A percentile compares a stretch with the other conserved stretches of the same genome.
Evolutionary conservation across 2,113 vertebrate genomes (phyloP).

Genomic region (Ginglymostoma cirratum): DNA sequence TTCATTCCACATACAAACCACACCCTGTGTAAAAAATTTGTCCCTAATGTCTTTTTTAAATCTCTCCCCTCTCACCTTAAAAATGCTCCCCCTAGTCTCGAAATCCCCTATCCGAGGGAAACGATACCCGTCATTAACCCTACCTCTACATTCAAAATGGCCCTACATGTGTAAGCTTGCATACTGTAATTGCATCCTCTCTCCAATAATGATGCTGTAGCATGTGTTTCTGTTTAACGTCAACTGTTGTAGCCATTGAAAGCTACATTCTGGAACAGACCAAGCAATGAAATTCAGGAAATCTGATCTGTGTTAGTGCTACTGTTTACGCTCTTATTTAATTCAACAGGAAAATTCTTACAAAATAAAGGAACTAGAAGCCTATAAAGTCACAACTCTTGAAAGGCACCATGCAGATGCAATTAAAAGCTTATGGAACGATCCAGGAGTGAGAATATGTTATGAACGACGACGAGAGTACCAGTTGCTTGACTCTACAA

Average conservation of each 20-base stretch:
- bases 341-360: conserved; percentile 57
- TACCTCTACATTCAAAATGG: background rate
- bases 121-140: too few relatives aligned
- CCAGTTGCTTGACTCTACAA: conserved; percentile 76
- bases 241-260: background rate
- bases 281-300: background rate
- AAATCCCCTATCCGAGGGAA: too few relatives aligned
- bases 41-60: too few relatives aligned
- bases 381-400: conserved; percentile 56
- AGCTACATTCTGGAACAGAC: background rate
- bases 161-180: background rate
- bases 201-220: background rate
- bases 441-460: conserved; percentile 62
- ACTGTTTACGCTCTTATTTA: background rate
- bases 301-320: background rate
- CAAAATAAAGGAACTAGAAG: conserved; percentile 60
- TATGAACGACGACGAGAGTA: conserved; percentile 74
- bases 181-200: background rate
- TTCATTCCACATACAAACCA: too few relatives aligned
- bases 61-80: too few relatives aligned
- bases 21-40: too few relatives aligned
- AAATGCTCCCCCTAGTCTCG: too few relatives aligned
- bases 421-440: conserved; percentile 68
- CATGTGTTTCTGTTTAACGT: background rate
- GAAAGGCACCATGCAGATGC: conserved; percentile 51